Evolutionary conservation across 2,113 vertebrate genomes (phyloP), one percentile per base, ranked within the genome.

Genomic region (Myodes glareolus): DNA sequence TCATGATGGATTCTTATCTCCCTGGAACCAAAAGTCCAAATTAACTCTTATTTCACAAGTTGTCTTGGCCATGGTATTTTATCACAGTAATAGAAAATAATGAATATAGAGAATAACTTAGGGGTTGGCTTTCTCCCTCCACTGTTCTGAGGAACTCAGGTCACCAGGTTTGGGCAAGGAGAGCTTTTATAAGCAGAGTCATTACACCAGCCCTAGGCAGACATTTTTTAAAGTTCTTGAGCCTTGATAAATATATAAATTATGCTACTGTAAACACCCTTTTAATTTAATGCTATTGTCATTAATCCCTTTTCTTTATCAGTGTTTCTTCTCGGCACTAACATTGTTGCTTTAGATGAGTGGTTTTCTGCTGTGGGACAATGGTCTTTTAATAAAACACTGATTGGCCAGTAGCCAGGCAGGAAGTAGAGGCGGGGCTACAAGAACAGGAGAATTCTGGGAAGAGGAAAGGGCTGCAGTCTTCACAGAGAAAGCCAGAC

Each of bases 141-240:
- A 31, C 25, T 61, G 58, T 31, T 29, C 58, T 25, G n/a, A 23
- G 14, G n/a, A 84, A 17, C 58, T 42, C 14, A 5, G 81, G n/a
- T 42, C 58, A 61, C 42, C 58, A 31, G 16, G 58, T 42, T 61
- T 63, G 58, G 9, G n/a, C n/a, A 63, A 29, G 4, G 63, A 85
- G 55, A 63, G 13, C n/a, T 63, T 84, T 63, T 4, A 45, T 25
- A 31, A 63, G 58, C 25, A 5, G 27, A 39, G n/a, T n/a, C 81
- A 42, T 63, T 58, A 42, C n/a, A 42, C n/a, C 52, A 61, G 23
- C n/a, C 52, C 58, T 42, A 27, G 3, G 58, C 19, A 84, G n/a
- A 84, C n/a, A 93, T 36, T n/a, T 93, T 75, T 81, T 91, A 23
- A 50, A 76, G 68, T 39, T 86, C 88, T 91, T 96, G 55, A 91